These are phyloP conservation scores for Paramormyrops kingsleyae DNA, from an alignment of 2,113 vertebrate genomes.

Conservation along the genomic window DNA sequence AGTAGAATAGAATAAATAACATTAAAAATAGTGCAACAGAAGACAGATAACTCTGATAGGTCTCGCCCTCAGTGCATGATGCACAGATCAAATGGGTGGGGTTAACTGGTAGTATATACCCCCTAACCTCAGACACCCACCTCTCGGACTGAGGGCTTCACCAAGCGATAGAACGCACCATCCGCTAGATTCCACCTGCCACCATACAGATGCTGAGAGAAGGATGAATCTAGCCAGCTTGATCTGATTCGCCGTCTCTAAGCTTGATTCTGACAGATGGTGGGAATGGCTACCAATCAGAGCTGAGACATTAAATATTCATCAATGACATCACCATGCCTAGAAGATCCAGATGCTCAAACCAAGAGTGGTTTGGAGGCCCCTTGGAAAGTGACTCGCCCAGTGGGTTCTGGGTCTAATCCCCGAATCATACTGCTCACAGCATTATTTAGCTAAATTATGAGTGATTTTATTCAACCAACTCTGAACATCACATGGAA, in stretches of 20 bases:
- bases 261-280: neutral
- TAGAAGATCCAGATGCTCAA: neutral
- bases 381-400: neutral
- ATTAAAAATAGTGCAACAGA: no score
- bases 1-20: no score
- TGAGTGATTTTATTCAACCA: neutral
- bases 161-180: no score
- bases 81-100: neutral
- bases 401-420: neutral
- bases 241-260: neutral
- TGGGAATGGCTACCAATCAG: neutral
- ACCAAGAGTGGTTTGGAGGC: neutral
- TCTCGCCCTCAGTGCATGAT: neutral
- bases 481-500: neutral
- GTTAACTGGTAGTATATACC: neutral
- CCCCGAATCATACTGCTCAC: neutral
- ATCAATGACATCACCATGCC: neutral
- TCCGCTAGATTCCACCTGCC: no score
- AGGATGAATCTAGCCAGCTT: neutral
- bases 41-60: no score
- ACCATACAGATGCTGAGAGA: neutral
- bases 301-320: neutral
- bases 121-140: neutral
- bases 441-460: neutral
- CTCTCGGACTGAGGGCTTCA: neutral